Percentiles rank a stretch among this genome's conserved stretches.
phyloP scores from a whole-genome alignment of 2,113 vertebrate species.

The Proterorhinus semilunaris region DNA sequence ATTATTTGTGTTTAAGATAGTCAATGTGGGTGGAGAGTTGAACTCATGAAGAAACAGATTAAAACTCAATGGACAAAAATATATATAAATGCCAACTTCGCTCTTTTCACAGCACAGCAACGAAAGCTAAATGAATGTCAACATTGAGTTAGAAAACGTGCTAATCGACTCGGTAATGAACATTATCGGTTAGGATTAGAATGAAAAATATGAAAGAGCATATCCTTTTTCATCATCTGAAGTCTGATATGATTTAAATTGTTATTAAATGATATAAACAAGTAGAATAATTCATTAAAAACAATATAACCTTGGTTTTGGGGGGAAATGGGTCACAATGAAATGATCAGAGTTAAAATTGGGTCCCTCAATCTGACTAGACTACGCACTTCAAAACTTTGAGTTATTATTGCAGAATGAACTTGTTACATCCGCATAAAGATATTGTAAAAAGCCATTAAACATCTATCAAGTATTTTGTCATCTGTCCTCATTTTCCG shows the following conservation, averaged over 20 bases:
- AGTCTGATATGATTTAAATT: background rate
- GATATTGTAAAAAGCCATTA: constrained; percentile 30
- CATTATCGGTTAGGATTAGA: no score
- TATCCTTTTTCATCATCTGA: no score
- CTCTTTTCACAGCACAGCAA: no score
- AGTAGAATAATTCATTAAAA: background rate
- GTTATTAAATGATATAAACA: background rate
- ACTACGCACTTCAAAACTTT: background rate
- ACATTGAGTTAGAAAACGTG: no score
- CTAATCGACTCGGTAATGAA: no score
- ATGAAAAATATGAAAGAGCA: no score
- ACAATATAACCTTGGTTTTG: background rate
- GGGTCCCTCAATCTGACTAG: background rate
- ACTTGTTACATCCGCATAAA: constrained; percentile 2
- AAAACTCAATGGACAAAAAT: no score
- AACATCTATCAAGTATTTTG: constrained; percentile 57
- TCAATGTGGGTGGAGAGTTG: no score
- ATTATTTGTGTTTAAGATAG: no score
- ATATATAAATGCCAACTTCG: no score
- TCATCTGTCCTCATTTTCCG: constrained; percentile 59
- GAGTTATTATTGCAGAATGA: background rate
- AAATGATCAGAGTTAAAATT: background rate
- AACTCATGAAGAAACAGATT: no score
- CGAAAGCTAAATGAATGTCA: no score
- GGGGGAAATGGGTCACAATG: background rate